Base-by-base conservation (phyloP, 2,113 vertebrate genomes). In the Pseudolaguvia tuberculata region DNA sequence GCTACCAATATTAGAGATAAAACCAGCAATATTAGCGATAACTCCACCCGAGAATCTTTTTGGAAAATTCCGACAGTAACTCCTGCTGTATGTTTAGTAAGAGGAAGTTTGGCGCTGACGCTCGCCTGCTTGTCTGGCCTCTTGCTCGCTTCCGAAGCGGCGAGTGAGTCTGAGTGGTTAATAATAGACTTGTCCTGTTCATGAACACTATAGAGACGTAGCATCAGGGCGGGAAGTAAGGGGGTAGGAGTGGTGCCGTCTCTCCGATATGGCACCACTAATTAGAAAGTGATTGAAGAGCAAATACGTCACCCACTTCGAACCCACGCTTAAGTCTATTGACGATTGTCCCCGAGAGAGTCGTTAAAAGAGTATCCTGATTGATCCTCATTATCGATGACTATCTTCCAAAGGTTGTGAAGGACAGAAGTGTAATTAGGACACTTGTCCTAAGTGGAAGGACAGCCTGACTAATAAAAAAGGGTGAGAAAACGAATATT, bases 381-480 rank as follows among this genome's bases (percentile, higher is more conserved):
- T 85, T 86, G 83, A 89, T 87, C 79, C 69, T 68, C 21, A 29
- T 67, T 78, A 87, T 89, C 82, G 84, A 89, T 87, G 85, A 81
- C 73, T 23, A 82, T 83, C 78, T 72, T 76, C 79, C 35, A n/a
- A 80, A 67, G 76, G 81, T 79, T 86, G 79, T 53, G 52, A 77
- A 65, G 82, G 82, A 84, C 67, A 69, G n/a, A n/a, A 63, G 82
- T n/a, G 88, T 85, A 88, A 79, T 78, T 83, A 84, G 84, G 84
- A 83, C 27, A 59, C 76, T 62, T 42, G 75, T n/a, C n/a, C n/a
- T n/a, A n/a, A n/a, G 77, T 77, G 52, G 73, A 62, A 5, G 55
- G 68, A 73, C 6, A 76, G 73, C 51, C 58, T 66, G 57, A 70
- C 21, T n/a, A 52, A 74, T 76, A 67, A 81, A 57, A 21, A n/a